These are phyloP conservation scores for Pyrocephalus nanus DNA, from an alignment of 2,797 vertebrate genomes.

Conservation along the genomic window DNA sequence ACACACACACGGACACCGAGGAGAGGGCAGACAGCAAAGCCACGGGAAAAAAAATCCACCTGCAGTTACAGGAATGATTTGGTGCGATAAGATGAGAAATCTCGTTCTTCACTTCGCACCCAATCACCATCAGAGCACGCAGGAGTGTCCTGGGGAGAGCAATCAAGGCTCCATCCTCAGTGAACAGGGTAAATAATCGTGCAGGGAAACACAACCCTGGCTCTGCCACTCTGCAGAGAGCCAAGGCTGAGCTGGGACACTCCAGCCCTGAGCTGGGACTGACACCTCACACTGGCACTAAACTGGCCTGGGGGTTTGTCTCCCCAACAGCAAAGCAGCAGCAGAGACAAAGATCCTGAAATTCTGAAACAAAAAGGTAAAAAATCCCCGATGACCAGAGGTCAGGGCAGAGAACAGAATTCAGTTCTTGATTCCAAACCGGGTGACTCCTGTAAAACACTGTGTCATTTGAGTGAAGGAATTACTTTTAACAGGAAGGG, in stretches of 20 bases:
- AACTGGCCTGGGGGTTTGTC: neutral
- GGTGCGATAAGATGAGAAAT: too few species aligned
- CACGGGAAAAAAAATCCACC: neutral
- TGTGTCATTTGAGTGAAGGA: neutral
- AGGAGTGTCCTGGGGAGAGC: neutral
- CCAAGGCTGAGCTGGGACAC: neutral
- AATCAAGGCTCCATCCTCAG: neutral
- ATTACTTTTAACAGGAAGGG: neutral
- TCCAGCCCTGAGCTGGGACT: neutral
- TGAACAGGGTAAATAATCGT: neutral
- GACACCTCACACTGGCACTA: neutral
- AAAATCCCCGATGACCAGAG: neutral
- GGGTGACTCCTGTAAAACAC: neutral
- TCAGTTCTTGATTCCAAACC: neutral
- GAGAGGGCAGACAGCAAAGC: neutral
- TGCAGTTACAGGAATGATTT: too few species aligned
- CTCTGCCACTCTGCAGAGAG: neutral
- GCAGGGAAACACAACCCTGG: neutral
- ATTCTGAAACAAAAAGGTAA: neutral
- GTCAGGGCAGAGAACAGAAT: neutral
- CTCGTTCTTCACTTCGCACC: neutral
- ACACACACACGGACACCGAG: neutral
- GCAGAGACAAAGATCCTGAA: neutral
- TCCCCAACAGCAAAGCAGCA: neutral
- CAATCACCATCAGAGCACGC: conserved; percentile 15